Base-by-base conservation (phyloP, 1,140 invertebrate species). In the Cecropterus lyciades region DNA sequence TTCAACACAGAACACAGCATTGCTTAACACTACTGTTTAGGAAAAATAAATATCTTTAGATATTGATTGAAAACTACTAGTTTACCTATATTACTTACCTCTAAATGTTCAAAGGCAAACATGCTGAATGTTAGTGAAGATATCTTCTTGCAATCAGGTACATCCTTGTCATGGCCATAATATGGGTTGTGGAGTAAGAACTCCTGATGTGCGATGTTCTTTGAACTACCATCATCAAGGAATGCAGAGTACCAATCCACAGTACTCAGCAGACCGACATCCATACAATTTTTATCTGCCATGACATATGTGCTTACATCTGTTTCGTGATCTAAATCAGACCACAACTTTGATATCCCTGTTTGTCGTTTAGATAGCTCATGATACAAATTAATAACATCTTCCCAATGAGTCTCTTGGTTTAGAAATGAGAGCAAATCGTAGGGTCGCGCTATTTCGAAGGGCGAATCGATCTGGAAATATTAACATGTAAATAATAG, bases 391-490 rank as follows among this genome's bases (percentile, higher is more conserved):
- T 93, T 91, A 68, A 95, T 93, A 17, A 96, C 93, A 69, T 94
- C 93, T 46, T 94, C 90, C 75, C 94, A 94, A 17, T 95, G 85
- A 53, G 95, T 94, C 78, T 98, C 97, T 93, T 98, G 97, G 27
- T 97, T 95, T 75, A 98, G 87, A 82, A 98, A 95, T 0, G 95
- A 95, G 46, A 97, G 86, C 17, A 98, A 89, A 87, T 98, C 96
- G 82, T 97, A 95, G 0, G 97, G 96, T 56, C 95, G 92, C 37
- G 94, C 94, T 87, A 98, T 92, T 87, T 96, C 94, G 91, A 96
- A 98, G 1, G 96, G 94, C 4, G 97, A 97, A 79, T 97, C 93
- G 43, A 94, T 67, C 93, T 96, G 76, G 63, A 93, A 94, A 45
- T 49, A 70, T 73, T 69, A 51, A 56, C 10, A 49, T 24, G 11